These are phyloP conservation scores for Luscinia megarhynchos DNA, from an alignment of 2,797 vertebrate species.

Conservation along the genomic window DNA sequence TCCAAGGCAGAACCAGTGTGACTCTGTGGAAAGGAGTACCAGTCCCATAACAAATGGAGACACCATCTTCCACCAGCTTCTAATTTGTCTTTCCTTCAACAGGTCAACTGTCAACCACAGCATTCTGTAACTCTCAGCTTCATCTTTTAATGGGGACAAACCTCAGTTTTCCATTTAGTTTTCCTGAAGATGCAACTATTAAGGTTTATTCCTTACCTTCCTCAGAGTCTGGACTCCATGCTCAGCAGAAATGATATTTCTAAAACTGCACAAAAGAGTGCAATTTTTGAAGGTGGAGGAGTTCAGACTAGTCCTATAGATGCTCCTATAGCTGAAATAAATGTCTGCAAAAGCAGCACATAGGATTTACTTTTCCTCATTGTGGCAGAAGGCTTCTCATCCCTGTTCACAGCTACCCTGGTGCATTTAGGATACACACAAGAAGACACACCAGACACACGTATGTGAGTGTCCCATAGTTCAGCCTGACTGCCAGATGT, in stretches of 20 bases:
- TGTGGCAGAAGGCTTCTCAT: neutral
- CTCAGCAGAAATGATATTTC: neutral
- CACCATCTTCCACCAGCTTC: neutral
- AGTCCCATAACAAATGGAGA: neutral
- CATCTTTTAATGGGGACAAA: neutral
- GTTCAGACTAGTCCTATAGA: neutral
- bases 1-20: neutral
- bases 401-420: neutral
- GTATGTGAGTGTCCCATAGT: accelerated
- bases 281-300: neutral
- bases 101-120: neutral
- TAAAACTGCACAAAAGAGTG: neutral
- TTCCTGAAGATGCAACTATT: neutral
- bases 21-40: neutral
- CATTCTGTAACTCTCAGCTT: neutral
- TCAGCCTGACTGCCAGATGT: neutral
- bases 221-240: neutral
- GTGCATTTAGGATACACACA: neutral
- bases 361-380: neutral
- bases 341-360: neutral
- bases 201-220: neutral
- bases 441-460: neutral
- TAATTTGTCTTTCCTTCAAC: neutral
- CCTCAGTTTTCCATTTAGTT: accelerated
- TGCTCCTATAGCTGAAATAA: neutral